Evolutionary conservation across 2,113 vertebrate species (phyloP), one percentile per base, ranked within the genome.

Genomic region (Azemiops feae): DNA sequence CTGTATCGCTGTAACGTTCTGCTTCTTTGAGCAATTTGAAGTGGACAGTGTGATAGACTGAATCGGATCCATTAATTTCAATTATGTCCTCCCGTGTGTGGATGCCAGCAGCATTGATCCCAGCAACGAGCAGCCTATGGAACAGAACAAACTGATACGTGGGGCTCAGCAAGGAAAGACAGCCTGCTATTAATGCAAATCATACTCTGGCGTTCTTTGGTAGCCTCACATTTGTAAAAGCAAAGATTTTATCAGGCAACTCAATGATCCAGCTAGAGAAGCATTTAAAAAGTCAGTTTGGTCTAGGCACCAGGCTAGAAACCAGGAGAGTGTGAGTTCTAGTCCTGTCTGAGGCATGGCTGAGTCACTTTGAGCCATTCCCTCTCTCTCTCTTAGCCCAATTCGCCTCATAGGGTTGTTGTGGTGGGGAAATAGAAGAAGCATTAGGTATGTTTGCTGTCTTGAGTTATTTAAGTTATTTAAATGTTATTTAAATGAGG

Each of bases 51-150:
- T 52, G 52, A 93, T 85, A 55, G 39, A 50, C 64, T 89, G 43
- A 55, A 93, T 47, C 87, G 50, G 88, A 88, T 93, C 34, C 85
- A 93, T 91, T 89, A 57, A 58, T 74, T 93, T 81, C 90, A 89
- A 58, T 89, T 55, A 58, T 52, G 43, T 52, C 54, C 53, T 89
- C 50, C 60, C 25, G 53, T 85, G 55, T 60, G 30, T 85, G 27
- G 90, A 85, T 88, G 64, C 54, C 60, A 89, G 50, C 54, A 81
- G n/a, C 64, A 89, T 89, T 34, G 87, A 88, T 58, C 85, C 58
- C 74, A 91, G 85, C 69, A 88, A 25, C 34, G 57, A 91, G 91
- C 30, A 52, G 39, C 20, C 27, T 45, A 45, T 30, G 22, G 23
- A 91, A 93, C 89, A 81, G 39, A 88, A 85, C 64, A 88, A 91